Evolutionary conservation across 2,113 vertebrate genomes (phyloP), one percentile per base, ranked within the genome.

Genomic region (Ascaphus truei): DNA sequence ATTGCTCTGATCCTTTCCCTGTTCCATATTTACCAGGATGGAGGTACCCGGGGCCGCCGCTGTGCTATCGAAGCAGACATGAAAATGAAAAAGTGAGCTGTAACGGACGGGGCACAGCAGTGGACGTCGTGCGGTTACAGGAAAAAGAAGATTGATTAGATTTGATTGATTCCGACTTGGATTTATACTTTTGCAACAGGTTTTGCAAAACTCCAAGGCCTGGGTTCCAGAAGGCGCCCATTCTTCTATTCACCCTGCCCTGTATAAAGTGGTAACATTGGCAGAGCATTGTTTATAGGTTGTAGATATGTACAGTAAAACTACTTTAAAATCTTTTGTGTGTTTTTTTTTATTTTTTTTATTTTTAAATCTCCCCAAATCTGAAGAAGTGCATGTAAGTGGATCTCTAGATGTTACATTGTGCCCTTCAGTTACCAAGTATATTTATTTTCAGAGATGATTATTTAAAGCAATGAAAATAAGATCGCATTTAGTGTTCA

Each of bases 21-120:
- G 43, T 84, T 80, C 85, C 72, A 63, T 80, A 58, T 77, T 79
- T 65, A 62, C 57, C 81, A 98, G 94, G 97, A 99, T 7, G 97
- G 96, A 47, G 96, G 97, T 83, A 99, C 97, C 77, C 93, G 96
- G 77, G 97, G 97, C 68, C 95, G 97, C 58, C 96, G 97, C 66
- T 98, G 96, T 71, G 97, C 97, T 80, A 99, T 99, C 76, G 97
- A 99, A 86, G 97, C 97, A 1, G 97, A 99, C 82, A 92, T 99
- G 88, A 99, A 99, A 84, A 99, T 99, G 97, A 99, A 99, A 89
- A 99, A 99, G 79, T 99, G 88, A 94, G 69, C 9, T 12, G 16
- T 20, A 16, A 20, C 20, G 16, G 11, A 7, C 22, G 15, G n/a
- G n/a, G n/a, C n/a, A n/a, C n/a, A n/a, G n/a, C n/a, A n/a, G n/a